Evolutionary conservation across 1,140 invertebrate genomes (phyloP), one percentile per base, ranked within the genome.

Genomic region (Pseudachorutes palmiensis): DNA sequence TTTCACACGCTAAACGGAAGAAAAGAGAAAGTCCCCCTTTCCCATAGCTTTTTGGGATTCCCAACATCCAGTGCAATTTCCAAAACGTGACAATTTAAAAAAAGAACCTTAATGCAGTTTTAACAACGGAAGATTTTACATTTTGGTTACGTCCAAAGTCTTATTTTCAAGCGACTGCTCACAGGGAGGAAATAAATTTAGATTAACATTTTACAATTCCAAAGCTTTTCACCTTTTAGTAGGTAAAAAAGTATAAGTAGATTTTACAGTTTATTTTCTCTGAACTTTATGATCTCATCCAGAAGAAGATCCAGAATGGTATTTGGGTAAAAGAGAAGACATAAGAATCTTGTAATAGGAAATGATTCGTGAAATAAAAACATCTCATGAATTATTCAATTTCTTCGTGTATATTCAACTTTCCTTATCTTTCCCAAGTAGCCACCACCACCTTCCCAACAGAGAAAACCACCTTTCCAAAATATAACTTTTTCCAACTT

Each of bases 311-410:
- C 36, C 36, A 41, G 19, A 41, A 41, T 41, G 36, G 36, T 9
- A 41, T 14, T 55, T 55, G 51, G 51, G 14, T 5, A 30, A n/a
- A 51, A 32, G 48, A 57, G 26, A 33, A 55, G 36, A 19, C 31
- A 29, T 26, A 3, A 57, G 12, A 5, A 32, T 58, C 32, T 66
- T 29, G 41, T 55, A 36, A 19, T 29, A 45, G 16, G 67, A 68
- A 73, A 73, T 73, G 66, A 73, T 70, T 73, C 69, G 67, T 71
- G 65, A 73, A 73, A 73, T 71, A 73, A 73, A 70, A 73, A 70
- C 67, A 73, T 60, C 62, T 71, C 72, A 73, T 73, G 68, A 64
- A 71, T 71, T 61, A 73, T 73, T 70, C 72, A 73, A 24, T 61
- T 49, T 58, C 33, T 51, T 64, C 36, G 16, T 55, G 19, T 22